These are phyloP conservation scores for Nothobranchius kuhntae DNA, from an alignment of 2,113 vertebrate species.

Conservation along the genomic window DNA sequence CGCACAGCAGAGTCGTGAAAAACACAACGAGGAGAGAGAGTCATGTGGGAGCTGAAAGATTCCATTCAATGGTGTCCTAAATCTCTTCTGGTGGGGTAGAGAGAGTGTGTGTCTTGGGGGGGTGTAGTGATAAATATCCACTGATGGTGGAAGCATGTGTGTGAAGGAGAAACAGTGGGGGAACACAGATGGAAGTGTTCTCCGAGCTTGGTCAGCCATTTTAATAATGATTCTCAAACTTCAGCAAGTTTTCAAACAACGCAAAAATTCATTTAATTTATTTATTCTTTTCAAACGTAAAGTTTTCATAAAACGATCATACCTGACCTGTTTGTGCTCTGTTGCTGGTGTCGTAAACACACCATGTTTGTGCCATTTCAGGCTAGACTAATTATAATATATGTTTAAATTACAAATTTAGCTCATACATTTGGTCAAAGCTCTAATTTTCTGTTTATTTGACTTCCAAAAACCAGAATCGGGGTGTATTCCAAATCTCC, in stretches of 20 bases:
- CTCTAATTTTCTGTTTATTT: slow-evolving; percentile 11
- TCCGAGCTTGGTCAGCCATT: slow-evolving; percentile 68
- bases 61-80: slow-evolving; percentile 74
- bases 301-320: slow-evolving; percentile 42
- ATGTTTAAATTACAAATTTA: slow-evolving; percentile 6
- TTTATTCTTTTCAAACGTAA: slow-evolving; percentile 21
- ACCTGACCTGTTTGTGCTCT: neutral
- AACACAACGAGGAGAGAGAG: slow-evolving; percentile 67
- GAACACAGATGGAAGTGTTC: slow-evolving; percentile 76
- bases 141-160: slow-evolving; percentile 70
- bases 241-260: slow-evolving; percentile 53
- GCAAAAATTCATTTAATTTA: slow-evolving; percentile 24
- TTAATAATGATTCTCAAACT: slow-evolving; percentile 66
- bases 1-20: slow-evolving; percentile 69
- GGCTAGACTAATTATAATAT: slow-evolving; percentile 23
- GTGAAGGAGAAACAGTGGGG: slow-evolving; percentile 57
- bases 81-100: slow-evolving; percentile 51
- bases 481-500: slow-evolving; percentile 32
- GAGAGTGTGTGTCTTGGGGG: slow-evolving; percentile 6
- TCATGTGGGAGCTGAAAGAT: slow-evolving; percentile 78
- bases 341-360: slow-evolving; percentile 1
- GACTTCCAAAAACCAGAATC: slow-evolving; percentile 12
- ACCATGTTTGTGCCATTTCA: neutral
- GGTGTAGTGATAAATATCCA: slow-evolving; percentile 64
- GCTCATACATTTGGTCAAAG: slow-evolving; percentile 9